These are phyloP conservation scores for Eucera pruinosa DNA, from an alignment of 2,888 invertebrate species.

Conservation along the genomic window DNA sequence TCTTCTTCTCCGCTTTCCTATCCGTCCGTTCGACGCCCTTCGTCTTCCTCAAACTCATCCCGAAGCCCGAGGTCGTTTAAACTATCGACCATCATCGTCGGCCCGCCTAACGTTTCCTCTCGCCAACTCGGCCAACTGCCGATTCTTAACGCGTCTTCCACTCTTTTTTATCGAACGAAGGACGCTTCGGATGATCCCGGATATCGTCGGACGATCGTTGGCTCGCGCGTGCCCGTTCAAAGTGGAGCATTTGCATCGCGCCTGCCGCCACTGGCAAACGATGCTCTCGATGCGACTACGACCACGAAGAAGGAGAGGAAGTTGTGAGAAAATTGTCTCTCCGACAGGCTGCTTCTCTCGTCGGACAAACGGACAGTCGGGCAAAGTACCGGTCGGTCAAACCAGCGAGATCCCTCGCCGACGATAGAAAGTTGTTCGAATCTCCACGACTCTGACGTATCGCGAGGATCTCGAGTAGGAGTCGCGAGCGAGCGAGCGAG, in stretches of 20 bases:
- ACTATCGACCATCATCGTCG: conserved; percentile 65
- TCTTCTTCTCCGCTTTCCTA: conserved; percentile 15
- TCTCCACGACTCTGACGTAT: conserved; percentile 36
- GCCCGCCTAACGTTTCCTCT: conserved; percentile 31
- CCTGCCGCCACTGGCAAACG: too few species aligned
- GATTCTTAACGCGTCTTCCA: conserved; percentile 22
- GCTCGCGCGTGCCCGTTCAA: background rate
- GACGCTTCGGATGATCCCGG: conserved; percentile 57
- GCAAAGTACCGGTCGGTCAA: conserved; percentile 5
- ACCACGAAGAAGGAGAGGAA: too few species aligned
- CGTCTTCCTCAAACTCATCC: conserved; percentile 55
- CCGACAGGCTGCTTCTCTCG: too few species aligned
- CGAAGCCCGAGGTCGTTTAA: conserved; percentile 57
- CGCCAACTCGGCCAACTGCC: background rate
- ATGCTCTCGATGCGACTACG: too few species aligned
- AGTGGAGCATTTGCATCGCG: background rate
- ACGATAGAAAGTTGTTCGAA: conserved; percentile 37
- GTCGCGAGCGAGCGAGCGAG: too few species aligned
- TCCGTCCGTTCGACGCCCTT: conserved; percentile 16
- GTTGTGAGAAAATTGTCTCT: too few species aligned
- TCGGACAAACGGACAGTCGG: background rate
- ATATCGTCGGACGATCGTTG: conserved; percentile 21
- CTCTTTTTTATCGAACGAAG: conserved; percentile 41
- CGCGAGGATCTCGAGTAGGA: conserved; percentile 44
- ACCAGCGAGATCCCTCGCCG: conserved; percentile 10